These are phyloP conservation scores for Pycnomerus fuliginosus DNA, from an alignment of 2,888 invertebrate genomes.

Conservation along the genomic window DNA sequence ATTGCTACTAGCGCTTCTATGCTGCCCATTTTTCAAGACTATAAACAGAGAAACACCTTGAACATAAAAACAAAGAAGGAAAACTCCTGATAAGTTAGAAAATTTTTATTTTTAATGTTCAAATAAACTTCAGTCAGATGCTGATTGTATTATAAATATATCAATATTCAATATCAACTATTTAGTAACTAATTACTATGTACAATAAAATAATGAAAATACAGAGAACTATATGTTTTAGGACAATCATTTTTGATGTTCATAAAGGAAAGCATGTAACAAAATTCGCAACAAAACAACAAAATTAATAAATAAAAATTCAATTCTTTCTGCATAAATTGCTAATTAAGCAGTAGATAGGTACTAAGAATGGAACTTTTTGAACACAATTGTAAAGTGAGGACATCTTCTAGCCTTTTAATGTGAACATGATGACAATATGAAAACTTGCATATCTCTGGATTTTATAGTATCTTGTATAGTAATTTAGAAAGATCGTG, in stretches of 20 bases:
- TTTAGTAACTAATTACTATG: constrained; percentile 48
- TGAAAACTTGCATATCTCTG: too few species aligned
- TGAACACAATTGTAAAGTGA: too few species aligned
- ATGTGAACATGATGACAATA: too few species aligned
- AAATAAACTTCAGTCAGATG: constrained; percentile 47
- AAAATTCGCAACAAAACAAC: constrained; percentile 26
- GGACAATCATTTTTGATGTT: constrained; percentile 26
- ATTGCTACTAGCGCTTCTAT: too few species aligned
- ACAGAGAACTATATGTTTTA: constrained; percentile 39
- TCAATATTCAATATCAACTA: constrained; percentile 51
- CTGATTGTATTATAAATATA: constrained; percentile 54
- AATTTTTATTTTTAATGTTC: constrained; percentile 46
- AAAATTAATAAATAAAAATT: constrained; percentile 24
- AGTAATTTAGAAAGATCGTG: too few species aligned
- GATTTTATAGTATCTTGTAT: too few species aligned
- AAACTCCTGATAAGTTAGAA: constrained; percentile 36
- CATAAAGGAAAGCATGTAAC: constrained; percentile 32
- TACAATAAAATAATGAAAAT: constrained; percentile 49
- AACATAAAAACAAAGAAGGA: too few species aligned
- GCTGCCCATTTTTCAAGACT: too few species aligned
- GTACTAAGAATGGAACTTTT: neutral
- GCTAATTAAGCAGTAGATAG: too few species aligned
- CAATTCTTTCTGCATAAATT: constrained; percentile 9
- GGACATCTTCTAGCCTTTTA: too few species aligned
- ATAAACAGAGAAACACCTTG: too few species aligned